A percentile compares a stretch with the other conserved stretches of the same genome.
These are phyloP conservation scores for Eupithecia pulchellata DNA, from an alignment of 2,888 invertebrate genomes.

Conservation along the genomic window DNA sequence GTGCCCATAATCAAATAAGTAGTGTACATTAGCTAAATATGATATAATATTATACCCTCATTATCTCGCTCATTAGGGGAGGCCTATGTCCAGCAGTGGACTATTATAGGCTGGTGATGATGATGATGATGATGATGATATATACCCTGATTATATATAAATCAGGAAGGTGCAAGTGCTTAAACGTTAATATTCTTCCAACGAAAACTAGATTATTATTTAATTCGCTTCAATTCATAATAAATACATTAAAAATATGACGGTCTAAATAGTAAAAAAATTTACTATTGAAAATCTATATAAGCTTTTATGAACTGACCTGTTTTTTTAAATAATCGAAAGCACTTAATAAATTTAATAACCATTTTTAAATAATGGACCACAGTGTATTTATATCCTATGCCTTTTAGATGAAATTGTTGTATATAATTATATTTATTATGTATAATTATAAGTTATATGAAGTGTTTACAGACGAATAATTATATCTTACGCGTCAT, in stretches of 20 bases:
- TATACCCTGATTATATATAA: too few species aligned
- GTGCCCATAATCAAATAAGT: too few species aligned
- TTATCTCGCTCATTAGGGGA: too few species aligned
- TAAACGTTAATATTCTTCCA: too few species aligned
- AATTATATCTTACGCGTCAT: slow-evolving; percentile 44
- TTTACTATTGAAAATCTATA: background rate
- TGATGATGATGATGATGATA: too few species aligned
- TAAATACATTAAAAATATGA: background rate
- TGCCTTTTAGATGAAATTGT: slow-evolving; percentile 70
- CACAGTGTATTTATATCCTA: slow-evolving; percentile 72
- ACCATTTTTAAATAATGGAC: slow-evolving; percentile 61
- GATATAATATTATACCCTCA: too few species aligned
- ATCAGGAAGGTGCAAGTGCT: too few species aligned
- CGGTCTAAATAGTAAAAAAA: slow-evolving; percentile 5
- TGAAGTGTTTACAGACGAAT: slow-evolving; percentile 55
- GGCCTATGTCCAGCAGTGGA: too few species aligned
- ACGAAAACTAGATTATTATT: too few species aligned
- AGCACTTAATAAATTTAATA: slow-evolving; percentile 20
- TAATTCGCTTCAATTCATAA: background rate
- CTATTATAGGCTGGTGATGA: too few species aligned
- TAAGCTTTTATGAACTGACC: background rate
- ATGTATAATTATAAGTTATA: slow-evolving; percentile 49
- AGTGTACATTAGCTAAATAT: too few species aligned
- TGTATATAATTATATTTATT: slow-evolving; percentile 53
- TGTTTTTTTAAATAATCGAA: slow-evolving; percentile 14